Base-by-base conservation (phyloP, 2,888 invertebrate species). In the Cryptocephalus primarius region DNA sequence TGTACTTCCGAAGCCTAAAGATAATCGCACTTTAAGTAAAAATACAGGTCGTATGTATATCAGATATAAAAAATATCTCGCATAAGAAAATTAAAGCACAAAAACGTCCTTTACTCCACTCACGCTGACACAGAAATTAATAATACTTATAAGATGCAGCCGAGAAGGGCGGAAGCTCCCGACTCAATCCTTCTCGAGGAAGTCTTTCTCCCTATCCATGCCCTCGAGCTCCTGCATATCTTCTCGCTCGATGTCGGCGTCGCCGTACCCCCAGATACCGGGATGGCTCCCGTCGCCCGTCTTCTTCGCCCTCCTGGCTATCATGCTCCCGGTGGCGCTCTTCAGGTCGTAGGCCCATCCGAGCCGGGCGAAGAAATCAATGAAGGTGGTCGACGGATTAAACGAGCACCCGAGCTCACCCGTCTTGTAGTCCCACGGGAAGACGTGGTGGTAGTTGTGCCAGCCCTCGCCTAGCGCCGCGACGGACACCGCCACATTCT, bases 281-380 rank as follows among this genome's bases (percentile, higher is more conserved):
- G 54, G 54, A 48, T 74, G 72, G 38, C 72, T 73, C 0, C 82
- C 81, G 56, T 82, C 82, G 1, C 82, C 82, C 39, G 73, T 75
- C 55, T 76, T 75, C 13, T 68, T 61, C 1, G 78, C 79, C 12
- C 80, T 68, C 44, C 77, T 65, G n/a, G 69, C 64, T 0, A 82
- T 72, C 78, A 79, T 77, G 48, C 72, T 68, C 1, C 71, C 63
- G 0, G 79, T 78, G 0, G 77, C 80, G n/a, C 68, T 75, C 63
- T 83, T 79, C 72, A 86, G 71, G 62, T 89, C 89, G 63, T 84
- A 88, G 1, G 87, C 91, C 80, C 84, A 85, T 40, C 92, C 92
- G 31, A 91, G 63, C 56, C 72, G 76, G 0, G 88, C 85, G 63
- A 85, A 89, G 6, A 78, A 69, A 63, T 93, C 85, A 52, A 93